Evolutionary conservation across 2,888 invertebrate genomes (phyloP), one percentile per base, ranked within the genome.

Genomic region (Carabus problematicus): DNA sequence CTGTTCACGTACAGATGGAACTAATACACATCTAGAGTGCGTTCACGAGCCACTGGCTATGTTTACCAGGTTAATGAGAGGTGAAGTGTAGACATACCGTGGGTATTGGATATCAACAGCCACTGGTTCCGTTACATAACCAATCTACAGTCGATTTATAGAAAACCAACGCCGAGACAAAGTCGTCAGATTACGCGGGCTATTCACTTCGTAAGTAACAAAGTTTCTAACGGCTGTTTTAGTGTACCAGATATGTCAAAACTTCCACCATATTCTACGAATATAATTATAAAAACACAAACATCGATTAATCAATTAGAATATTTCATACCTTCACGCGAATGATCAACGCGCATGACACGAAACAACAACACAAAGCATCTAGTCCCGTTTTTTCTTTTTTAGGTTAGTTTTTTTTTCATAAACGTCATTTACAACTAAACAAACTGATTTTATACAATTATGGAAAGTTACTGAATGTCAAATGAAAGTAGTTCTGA

Each of bases 31-130:
- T 29, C 29, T 6, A 29, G 29, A 29, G 29, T 29, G 29, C 29
- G 29, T 29, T 69, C 62, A 69, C 69, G 62, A 69, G 62, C 56
- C 69, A 69, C 9, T 69, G 69, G 45, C 55, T 62, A 69, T 69
- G 62, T 62, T 69, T 62, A 69, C 54, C 69, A 62, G 56, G 45
- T 52, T 69, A 69, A 69, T 69, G 69, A 69, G 69, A 69, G 69
- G 62, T 69, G 69, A 69, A 69, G 69, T 69, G 62, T 69, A 69
- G 69, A 43, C 69, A 69, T 69, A 69, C 69, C 69, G 56, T 62
- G 55, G 62, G 47, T 69, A 69, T 69, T 69, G 55, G 55, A 43
- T 69, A 69, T 69, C 69, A 60, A n/a, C 42, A 39, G 40, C 42
- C 61, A 61, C 41, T 61, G 45, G 47, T 47, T 11, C 61, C 56